Base-by-base conservation (phyloP, 2,888 invertebrate genomes). In the Lordiphosa andalusiaca region DNA sequence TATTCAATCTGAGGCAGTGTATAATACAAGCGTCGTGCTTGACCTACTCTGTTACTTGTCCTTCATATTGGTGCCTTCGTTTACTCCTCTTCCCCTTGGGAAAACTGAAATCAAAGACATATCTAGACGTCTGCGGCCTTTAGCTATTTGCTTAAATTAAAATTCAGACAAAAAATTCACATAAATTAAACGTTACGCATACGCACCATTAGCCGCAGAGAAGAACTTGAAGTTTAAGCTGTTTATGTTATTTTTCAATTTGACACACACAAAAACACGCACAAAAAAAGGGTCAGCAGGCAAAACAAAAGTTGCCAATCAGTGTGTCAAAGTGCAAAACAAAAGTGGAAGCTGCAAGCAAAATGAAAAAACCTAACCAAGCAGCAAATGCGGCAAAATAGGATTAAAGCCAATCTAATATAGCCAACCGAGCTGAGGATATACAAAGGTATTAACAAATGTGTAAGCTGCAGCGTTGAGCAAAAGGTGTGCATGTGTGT, bases 381-480 rank as follows among this genome's bases (percentile, higher is more conserved):
- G 82, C 82, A 82, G 71, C 76, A 81, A 82, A 81, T 75, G 69
- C 80, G 70, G 72, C 69, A 81, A 44, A 81, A 81, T 77, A 77
- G 77, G 81, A 82, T 82, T 74, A 83, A 74, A 77, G 76, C 68
- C 82, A 83, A 83, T 76, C 69, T 73, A 81, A 76, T 78, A 69
- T 67, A 66, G 71, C 69, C 51, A 48, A 49, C 33, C 41, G 58
- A 67, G 67, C 42, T 54, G 52, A 61, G 60, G 56, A 64, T 61
- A 63, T 63, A 58, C 48, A 55, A 60, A 69, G 70, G 76, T 74
- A 77, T 77, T 77, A 77, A 78, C 78, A 77, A 80, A 77, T 73
- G 77, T 71, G 65, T 77, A 64, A 53, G 65, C 58, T n/a, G 55
- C 44, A 10, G 7, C 7, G 10, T 23, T 21, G 10, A 21, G 30